Evolutionary conservation across 2,113 vertebrate species (phyloP), one percentile per base, ranked within the genome.

Genomic region (Calidris pygmaea): DNA sequence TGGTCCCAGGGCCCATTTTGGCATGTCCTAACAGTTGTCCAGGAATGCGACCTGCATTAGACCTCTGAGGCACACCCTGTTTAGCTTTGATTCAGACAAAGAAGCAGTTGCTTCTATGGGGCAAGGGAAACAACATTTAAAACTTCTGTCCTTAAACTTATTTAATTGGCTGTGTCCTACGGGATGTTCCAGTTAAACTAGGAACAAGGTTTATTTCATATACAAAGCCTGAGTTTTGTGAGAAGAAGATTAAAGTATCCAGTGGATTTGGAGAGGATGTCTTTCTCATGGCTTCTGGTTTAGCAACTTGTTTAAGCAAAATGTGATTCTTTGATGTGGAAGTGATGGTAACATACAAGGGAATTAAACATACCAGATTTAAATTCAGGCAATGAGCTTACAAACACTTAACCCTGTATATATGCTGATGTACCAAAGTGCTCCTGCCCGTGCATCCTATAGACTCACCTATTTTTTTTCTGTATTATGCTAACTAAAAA

Each of bases 311-410:
- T 67, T 93, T 86, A 96, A 96, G 84, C 79, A 86, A 90, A 94
- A 92, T 43, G 15, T 45, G 34, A 18, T 63, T 84, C 90, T 94
- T 95, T 97, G 83, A 95, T 92, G 90, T 96, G 76, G 73, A 93
- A 94, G 60, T 71, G 68, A 67, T 93, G 81, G 76, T 86, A 86
- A 74, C 16, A 27, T 59, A 48, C 53, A 86, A 83, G 72, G 50
- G 59, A 95, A 90, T 92, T 77, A 73, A 90, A 84, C n/a, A 48
- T 7, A 71, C 41, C 7, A 70, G 80, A 95, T 88, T 81, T 74
- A 86, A 90, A 90, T 92, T 58, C 29, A 43, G 30, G 34, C 45
- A 73, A 59, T 73, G 67, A 66, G 27, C 41, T 90, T 80, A 74
- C 45, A 73, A 80, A 81, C 24, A 55, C 35, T 67, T 82, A 86